Base-by-base conservation (phyloP, 2,113 vertebrate species). In the Xiphophorus hellerii region DNA sequence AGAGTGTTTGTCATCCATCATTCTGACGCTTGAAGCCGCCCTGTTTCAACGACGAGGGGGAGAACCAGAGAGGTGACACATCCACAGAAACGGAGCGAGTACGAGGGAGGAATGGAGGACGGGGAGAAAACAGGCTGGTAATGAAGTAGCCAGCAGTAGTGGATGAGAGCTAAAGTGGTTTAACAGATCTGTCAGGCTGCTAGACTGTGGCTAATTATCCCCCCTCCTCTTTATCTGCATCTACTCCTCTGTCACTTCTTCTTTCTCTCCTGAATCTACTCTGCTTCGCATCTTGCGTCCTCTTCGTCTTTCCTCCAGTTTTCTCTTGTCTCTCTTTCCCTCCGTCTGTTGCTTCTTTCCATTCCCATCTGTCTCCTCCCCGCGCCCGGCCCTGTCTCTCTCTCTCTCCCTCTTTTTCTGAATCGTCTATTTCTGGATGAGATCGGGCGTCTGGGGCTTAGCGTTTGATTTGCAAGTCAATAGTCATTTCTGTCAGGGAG, bases 171-270 rank as follows among this genome's bases (percentile, higher is more conserved):
- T 89, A 89, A 90, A 92, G 91, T 89, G 90, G 84, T 90, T 87
- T 81, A 88, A 89, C 83, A 84, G 84, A 89, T 88, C 87, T 92
- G 92, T 91, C 92, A 91, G 84, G 67, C 89, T 90, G 89, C 88
- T 89, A 87, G 89, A 92, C 90, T 87, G 80, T 84, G 83, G 89
- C 87, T 93, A 92, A 93, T 92, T 93, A 92, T 85, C 86, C 77
- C 81, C 72, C 85, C 71, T 80, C 82, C 87, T 87, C 86, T 79
- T 84, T 76, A 82, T 88, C 90, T 85, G 83, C 83, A 83, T 83
- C 82, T 60, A 78, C 78, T 77, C 68, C 71, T 88, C 82, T 86
- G 73, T 84, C 84, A 85, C 77, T 79, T 82, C 84, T 80, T 70
- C 74, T 48, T 82, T 69, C 70, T 76, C 27, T 28, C 7, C 17